These are phyloP conservation scores for Eremophila alpestris DNA, from an alignment of 2,797 vertebrate genomes.

Conservation along the genomic window DNA sequence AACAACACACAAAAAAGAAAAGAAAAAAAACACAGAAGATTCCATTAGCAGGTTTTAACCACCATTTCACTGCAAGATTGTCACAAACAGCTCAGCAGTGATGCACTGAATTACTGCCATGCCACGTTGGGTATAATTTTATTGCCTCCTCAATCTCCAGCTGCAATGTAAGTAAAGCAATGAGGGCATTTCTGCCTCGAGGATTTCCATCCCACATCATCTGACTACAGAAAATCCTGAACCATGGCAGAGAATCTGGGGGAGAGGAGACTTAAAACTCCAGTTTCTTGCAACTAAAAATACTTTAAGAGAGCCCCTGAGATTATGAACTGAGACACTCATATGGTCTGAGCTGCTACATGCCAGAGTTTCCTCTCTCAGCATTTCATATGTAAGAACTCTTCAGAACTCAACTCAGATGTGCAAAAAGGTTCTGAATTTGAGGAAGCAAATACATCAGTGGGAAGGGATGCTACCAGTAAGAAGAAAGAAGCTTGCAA, in stretches of 20 bases:
- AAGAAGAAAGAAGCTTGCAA: not conserved
- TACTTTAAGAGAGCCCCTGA: not conserved
- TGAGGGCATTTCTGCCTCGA: not conserved
- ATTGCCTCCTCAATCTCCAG: not conserved
- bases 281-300: not conserved
- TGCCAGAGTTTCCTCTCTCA: not conserved
- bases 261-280: not conserved
- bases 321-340: not conserved
- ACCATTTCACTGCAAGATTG: not conserved
- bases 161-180: conserved; percentile 1
- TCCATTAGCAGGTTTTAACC: not conserved
- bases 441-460: not conserved
- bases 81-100: conserved; percentile 2
- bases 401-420: not conserved
- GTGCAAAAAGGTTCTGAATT: not conserved
- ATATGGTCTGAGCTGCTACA: accelerated
- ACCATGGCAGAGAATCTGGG: not conserved
- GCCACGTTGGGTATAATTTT: not conserved
- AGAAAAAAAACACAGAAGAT: not conserved
- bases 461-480: not conserved
- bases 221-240: not conserved
- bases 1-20: not conserved
- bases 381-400: not conserved
- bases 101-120: conserved; percentile 2
- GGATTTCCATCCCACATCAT: not conserved